A percentile compares a stretch with the other conserved stretches of the same genome.
These are phyloP conservation scores for Phyllostomus discolor DNA, from an alignment of 2,113 vertebrate species.

Conservation along the genomic window DNA sequence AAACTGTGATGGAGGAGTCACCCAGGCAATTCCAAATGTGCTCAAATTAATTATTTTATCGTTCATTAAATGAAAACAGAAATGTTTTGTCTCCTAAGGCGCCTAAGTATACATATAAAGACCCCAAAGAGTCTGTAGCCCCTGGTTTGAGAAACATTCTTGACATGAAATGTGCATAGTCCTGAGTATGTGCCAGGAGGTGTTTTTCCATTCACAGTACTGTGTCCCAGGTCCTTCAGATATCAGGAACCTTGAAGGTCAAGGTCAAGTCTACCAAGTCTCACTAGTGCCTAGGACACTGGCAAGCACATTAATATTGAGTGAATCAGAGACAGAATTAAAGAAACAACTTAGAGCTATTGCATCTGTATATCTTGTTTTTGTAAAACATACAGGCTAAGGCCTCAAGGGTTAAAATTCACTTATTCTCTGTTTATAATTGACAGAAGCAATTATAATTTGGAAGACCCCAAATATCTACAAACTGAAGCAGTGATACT, in stretches of 20 bases:
- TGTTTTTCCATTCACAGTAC: background rate
- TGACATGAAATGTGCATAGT: background rate
- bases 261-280: background rate
- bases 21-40: background rate
- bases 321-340: background rate
- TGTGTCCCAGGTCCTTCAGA: background rate
- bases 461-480: background rate
- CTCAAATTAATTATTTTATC: background rate
- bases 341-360: background rate
- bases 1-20: background rate
- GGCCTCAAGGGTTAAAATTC: background rate
- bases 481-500: background rate
- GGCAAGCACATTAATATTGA: background rate
- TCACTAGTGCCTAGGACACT: background rate
- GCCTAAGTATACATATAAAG: background rate
- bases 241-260: background rate
- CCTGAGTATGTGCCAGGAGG: background rate
- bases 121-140: background rate
- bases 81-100: background rate
- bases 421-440: slow-evolving; percentile 1
- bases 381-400: background rate
- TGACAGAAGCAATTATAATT: background rate
- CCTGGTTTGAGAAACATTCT: background rate
- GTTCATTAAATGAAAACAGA: background rate
- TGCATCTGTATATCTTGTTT: background rate